phyloP scores from a whole-genome alignment of 2,888 invertebrate genomes.

The Pachydiplax longipennis region DNA sequence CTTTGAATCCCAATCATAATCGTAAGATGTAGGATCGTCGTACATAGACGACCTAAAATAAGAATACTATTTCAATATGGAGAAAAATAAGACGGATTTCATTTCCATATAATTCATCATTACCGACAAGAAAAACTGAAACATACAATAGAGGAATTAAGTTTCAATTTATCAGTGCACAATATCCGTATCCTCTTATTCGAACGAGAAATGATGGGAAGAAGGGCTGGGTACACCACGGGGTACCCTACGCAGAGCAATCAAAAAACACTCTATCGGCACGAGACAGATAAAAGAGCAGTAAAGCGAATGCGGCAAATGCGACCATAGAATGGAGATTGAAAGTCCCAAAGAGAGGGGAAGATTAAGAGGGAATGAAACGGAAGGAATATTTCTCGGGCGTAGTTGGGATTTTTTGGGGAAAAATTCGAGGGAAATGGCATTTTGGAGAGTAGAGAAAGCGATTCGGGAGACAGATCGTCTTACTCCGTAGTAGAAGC shows the following conservation, averaged over 20 bases:
- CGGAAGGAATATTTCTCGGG: constrained; percentile 17
- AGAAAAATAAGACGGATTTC: no score
- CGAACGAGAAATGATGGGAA: no score
- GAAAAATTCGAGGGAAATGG: not conserved
- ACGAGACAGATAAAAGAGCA: not conserved
- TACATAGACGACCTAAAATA: no score
- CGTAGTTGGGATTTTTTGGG: not conserved
- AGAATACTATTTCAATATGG: no score
- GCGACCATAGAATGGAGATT: not conserved
- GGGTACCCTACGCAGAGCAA: not conserved
- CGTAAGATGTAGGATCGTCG: no score
- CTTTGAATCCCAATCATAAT: no score
- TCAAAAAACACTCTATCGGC: not conserved
- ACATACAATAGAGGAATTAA: no score
- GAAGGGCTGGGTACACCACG: no score
- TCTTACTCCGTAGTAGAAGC: not conserved
- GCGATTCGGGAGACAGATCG: not conserved
- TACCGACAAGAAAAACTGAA: no score
- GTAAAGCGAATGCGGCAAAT: not conserved
- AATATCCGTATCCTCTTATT: no score
- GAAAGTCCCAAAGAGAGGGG: not conserved
- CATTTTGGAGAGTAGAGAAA: not conserved
- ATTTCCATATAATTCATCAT: no score
- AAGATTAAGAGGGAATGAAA: not conserved
- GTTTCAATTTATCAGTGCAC: no score